Base-by-base conservation (phyloP, 2,113 vertebrate genomes). In the Vicugna pacos region DNA sequence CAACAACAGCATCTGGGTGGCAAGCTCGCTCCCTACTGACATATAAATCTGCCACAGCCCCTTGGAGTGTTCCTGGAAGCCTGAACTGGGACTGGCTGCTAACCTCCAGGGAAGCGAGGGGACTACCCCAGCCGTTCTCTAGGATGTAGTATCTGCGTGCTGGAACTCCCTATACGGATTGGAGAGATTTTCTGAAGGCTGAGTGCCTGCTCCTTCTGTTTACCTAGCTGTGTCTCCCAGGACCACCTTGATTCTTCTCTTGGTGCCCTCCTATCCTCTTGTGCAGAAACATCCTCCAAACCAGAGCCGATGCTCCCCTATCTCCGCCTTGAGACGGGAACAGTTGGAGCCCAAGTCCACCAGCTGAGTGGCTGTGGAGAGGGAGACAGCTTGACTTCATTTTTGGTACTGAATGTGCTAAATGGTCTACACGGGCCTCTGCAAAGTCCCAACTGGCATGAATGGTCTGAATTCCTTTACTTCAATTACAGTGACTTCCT, bases 1-100 rank as follows among this genome's bases (percentile, higher is more conserved):
- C 96, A 97, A 30, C 87, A 93, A 42, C 7, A 97, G 97, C 87
- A 82, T 98, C 97, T 98, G 98, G 94, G 96, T 92, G 96, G 98
- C 94, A 95, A 93, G 93, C 95, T 81, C 95, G 94, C 85, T 97
- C 96, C 95, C 97, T 97, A 91, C 73, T 85, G 97, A 98, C 94
- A 96, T 72, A 80, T 50, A 82, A 8, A 91, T 84, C 91, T 85
- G 89, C 96, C 58, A 95, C 89, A 38, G 0, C 38, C 89, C 65
- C 0, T 56, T 79, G 86, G 28, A 96, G 96, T 95, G 96, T 95
- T 98, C 89, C 69, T 60, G 60, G 97, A 89, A 38, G 91, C 81
- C 85, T 20, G 0, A 75, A 72, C 30, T 4, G 72, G 58, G n/a
- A 12, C 32, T 95, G 95, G 84, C 65, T 81, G 80, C 90, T 89